Percentiles rank a stretch among this genome's conserved stretches.
Evolutionary conservation across 1,140 invertebrate species (phyloP).

Genomic region (Plectus sambesii): DNA sequence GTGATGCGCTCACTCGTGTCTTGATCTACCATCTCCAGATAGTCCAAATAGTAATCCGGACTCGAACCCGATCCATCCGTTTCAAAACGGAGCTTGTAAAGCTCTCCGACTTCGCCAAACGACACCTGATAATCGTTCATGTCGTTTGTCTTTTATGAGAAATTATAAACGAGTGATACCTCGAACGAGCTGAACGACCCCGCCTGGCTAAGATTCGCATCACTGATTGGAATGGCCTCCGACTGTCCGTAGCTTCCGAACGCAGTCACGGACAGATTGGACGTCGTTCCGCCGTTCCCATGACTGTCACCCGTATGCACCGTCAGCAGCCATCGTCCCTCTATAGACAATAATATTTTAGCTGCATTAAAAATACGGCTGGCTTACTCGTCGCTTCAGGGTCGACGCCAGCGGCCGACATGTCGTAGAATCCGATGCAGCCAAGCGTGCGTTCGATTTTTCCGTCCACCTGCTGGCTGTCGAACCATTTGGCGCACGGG

Average conservation of each 20-base stretch:
- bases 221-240: slow-evolving; percentile 4
- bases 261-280: slow-evolving; percentile 15
- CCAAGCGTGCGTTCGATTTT: slow-evolving; percentile 20
- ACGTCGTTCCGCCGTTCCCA: slow-evolving; percentile 22
- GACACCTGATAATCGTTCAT: slow-evolving; percentile 15
- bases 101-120: slow-evolving; percentile 23
- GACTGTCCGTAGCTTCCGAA: slow-evolving; percentile 14
- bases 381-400: slow-evolving; percentile 8
- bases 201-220: slow-evolving; percentile 1
- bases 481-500: slow-evolving; percentile 22
- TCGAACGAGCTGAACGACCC: slow-evolving; percentile 1
- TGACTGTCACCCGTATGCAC: slow-evolving; percentile 16
- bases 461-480: slow-evolving; percentile 27
- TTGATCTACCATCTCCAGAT: slow-evolving; percentile 20
- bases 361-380: background rate
- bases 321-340: slow-evolving; percentile 22
- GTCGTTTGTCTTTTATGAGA: background rate
- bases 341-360: slow-evolving; percentile 3
- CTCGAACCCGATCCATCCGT: slow-evolving; percentile 18
- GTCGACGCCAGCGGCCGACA: slow-evolving; percentile 11
- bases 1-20: slow-evolving; percentile 23
- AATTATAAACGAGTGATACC: too few species aligned
- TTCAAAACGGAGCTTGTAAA: slow-evolving; percentile 22
- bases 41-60: slow-evolving; percentile 23
- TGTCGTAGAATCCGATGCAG: slow-evolving; percentile 16